Base-by-base conservation (phyloP, 1,140 invertebrate species). In the Diuraphis noxia region DNA sequence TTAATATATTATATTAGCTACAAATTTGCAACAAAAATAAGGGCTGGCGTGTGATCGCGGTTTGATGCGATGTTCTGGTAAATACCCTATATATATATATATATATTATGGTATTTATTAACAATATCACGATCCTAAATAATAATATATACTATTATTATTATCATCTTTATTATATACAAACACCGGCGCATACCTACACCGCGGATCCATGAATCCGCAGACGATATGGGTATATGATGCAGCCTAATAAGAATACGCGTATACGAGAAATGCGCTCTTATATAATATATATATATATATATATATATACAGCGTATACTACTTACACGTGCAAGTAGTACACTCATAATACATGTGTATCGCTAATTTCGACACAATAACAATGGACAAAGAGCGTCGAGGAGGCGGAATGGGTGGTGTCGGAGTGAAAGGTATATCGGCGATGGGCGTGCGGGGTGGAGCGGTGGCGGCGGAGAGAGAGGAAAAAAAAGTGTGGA, bases 291-390 rank as follows among this genome's bases (percentile, higher is more conserved):
- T 25, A 25, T 25, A 9, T 25, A 25, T 9, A 25, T 25, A 25
- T 52, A 5, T 0, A 23, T 9, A 25, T 25, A 25, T 63, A 5
- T 4, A 56, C 10, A 13, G 30, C 10, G 8, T 38, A 85, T 46
- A 46, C 10, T 34, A 85, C 43, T 23, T 36, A 46, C 43, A 86
- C 82, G 30, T 25, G 13, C 36, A 56, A 38, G 25, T 86, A 36
- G 25, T 87, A 56, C 56, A 38, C 36, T 38, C 40, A 7, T 38
- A n/a, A n/a, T n/a, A n/a, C n/a, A 34, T 56, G 38, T 85, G 41
- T 85, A 85, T 43, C 82, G 84, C 84, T 86, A 86, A 86, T 86
- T 86, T 86, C 84, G 84, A 86, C 84, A 46, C 84, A 40, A 46
- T 46, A 86, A 86, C 84, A 85, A 85, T 85, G 41, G 82, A 85